A percentile compares a stretch with the other conserved stretches of the same genome.
Evolutionary conservation across 2,113 vertebrate genomes (phyloP).

Genomic region (Fulica atra): DNA sequence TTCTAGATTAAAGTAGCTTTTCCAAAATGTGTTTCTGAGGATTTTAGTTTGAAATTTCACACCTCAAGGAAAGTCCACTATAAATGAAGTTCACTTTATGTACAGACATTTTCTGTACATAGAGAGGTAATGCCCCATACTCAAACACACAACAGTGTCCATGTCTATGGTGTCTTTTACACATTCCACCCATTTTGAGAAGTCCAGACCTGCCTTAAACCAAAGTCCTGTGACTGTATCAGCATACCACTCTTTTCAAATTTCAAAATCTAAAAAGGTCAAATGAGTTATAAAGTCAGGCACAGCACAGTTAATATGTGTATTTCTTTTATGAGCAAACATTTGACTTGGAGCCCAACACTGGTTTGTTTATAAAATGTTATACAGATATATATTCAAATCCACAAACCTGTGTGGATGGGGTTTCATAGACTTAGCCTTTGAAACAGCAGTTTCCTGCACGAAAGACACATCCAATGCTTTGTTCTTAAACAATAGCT

Average conservation of each 20-base stretch:
- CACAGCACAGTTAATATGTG: not conserved
- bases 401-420: not conserved
- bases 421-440: not conserved
- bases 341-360: not conserved
- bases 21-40: not conserved
- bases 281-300: not conserved
- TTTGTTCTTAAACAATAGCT: not conserved
- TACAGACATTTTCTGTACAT: not conserved
- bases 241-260: not conserved
- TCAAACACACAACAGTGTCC: not conserved
- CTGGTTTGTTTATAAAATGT: not conserved
- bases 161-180: not conserved
- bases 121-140: not conserved
- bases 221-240: not conserved
- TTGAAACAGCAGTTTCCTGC: not conserved
- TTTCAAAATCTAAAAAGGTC: not conserved
- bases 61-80: not conserved
- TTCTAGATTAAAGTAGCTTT: not conserved
- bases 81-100: not conserved
- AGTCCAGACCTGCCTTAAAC: not conserved
- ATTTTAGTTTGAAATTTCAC: not conserved
- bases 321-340: not conserved
- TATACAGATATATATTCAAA: not conserved
- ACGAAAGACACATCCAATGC: not conserved
- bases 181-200: rapidly evolving